Base-by-base conservation (phyloP, 2,888 invertebrate genomes). In the Laothoe populi region DNA sequence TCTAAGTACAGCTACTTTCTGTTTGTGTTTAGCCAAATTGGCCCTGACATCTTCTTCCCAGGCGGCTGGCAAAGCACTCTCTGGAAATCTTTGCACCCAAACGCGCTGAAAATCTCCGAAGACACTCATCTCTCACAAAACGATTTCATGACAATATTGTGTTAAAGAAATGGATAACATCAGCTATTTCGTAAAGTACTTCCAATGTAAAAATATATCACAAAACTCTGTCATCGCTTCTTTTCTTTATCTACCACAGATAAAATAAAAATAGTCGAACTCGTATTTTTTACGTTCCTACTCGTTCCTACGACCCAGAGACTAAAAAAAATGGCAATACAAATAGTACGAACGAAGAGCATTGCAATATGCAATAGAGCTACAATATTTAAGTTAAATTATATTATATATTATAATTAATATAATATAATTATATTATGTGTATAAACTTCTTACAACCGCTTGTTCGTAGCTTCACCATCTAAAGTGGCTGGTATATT, bases 1-100 rank as follows among this genome's bases (percentile, higher is more conserved):
- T 83, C 95, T 95, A 63, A 98, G 93, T 76, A 96, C 94, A 70
- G 94, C 93, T 70, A 97, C 97, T 94, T 96, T 97, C 87, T 96
- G 95, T 93, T 96, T 96, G 94, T 98, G 98, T 90, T 97, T 96
- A 80, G 96, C 95, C 78, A 98, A 94, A 93, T 97, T 97, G 74
- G 97, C 96, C 83, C 97, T 95, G 82, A 98, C 97, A 94, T 98
- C 97, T 92, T 97, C 97, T 88, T 97, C 97, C 97, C 97, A 97
- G 85, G 97, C 97, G 84, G 96, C 96, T 86, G 98, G 97, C 78
- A 98, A 94, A 75, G 96, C 96, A 93, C 97, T 97, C 83, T 97
- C 97, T 74, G 97, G 97, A 94, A 97, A 98, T 83, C 97, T 94
- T 94, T 97, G 96, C 92, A 96, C 95, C 97, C 98, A 98, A 90